Conservation (phyloP, 2,888 invertebrate species). For the Drosophila anceps region DNA sequence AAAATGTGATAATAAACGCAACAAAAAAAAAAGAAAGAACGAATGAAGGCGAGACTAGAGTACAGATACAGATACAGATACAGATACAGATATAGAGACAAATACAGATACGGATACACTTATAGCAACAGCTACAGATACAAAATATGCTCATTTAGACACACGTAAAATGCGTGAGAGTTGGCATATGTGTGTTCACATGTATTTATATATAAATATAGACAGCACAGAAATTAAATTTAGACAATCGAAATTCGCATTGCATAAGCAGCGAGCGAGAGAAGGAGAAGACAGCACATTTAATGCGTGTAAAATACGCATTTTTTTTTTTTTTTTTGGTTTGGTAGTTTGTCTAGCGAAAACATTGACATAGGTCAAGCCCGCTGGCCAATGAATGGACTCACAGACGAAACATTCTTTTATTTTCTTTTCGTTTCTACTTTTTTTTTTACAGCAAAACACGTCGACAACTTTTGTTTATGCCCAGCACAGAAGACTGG, state of each 20-base stretch:
- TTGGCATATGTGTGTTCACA: not conserved
- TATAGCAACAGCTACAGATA: not conserved
- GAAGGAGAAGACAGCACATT: constrained; percentile 10
- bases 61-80: not conserved
- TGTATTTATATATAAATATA: constrained; percentile 18
- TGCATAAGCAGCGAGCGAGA: constrained; percentile 40
- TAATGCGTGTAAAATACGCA: constrained; percentile 2
- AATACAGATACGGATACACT: not conserved
- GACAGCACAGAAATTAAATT: constrained; percentile 53
- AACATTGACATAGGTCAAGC: constrained; percentile 61
- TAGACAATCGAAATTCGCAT: constrained; percentile 49
- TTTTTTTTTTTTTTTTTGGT: constrained; percentile 5
- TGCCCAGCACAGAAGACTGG: not conserved
- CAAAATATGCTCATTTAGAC: constrained; percentile 20
- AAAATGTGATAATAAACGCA: constrained; percentile 45
- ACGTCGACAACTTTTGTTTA: constrained; percentile 9
- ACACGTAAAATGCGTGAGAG: constrained; percentile 10
- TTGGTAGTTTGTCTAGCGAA: constrained; percentile 7
- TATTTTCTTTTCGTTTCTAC: not conserved
- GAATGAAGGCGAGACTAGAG: constrained; percentile 3
- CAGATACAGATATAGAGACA: not conserved
- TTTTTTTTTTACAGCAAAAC: constrained; percentile 3
- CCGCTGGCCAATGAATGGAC: constrained; percentile 27
- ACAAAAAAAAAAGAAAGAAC: not conserved
- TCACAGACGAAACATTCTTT: not conserved